Evolutionary conservation across 2,797 vertebrate species (phyloP).

Genomic region (Parotocinclus haroldoi): DNA sequence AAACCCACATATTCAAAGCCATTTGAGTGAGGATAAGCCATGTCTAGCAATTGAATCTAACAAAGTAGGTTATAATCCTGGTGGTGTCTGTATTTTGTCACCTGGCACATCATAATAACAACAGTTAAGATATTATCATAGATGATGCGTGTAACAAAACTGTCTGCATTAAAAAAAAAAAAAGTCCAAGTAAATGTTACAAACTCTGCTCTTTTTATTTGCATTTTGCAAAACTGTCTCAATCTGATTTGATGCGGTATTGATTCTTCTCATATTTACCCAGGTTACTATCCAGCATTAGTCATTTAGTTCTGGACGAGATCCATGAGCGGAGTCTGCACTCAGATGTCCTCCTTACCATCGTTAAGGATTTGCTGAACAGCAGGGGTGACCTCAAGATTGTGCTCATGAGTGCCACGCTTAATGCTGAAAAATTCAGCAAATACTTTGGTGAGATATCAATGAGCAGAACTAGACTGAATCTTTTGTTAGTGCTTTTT

Average conservation of each 20-base stretch:
- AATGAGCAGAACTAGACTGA: no score
- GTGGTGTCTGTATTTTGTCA: no score
- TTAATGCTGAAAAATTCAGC: slow-evolving; percentile 96
- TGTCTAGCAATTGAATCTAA: no score
- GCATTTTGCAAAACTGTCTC: background rate
- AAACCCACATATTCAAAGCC: no score
- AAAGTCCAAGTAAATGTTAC: no score
- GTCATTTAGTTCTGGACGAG: slow-evolving; percentile 93
- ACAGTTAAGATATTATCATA: no score
- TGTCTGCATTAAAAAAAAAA: no score
- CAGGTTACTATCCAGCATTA: slow-evolving; percentile 84
- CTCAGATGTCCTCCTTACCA: slow-evolving; percentile 89
- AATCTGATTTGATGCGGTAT: background rate
- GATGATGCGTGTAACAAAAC: no score
- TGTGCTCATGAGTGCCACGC: slow-evolving; percentile 94
- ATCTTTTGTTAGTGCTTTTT: no score
- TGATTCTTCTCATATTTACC: background rate
- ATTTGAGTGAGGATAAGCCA: no score
- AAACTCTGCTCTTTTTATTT: background rate
- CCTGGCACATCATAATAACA: no score
- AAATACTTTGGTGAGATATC: slow-evolving; percentile 83
- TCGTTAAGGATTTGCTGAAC: slow-evolving; percentile 85
- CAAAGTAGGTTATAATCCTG: no score
- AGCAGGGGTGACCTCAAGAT: slow-evolving; percentile 83
- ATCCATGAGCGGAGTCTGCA: slow-evolving; percentile 96